Evolutionary conservation across 2,113 vertebrate species (phyloP), one percentile per base, ranked within the genome.

Genomic region (Lycaon pictus): DNA sequence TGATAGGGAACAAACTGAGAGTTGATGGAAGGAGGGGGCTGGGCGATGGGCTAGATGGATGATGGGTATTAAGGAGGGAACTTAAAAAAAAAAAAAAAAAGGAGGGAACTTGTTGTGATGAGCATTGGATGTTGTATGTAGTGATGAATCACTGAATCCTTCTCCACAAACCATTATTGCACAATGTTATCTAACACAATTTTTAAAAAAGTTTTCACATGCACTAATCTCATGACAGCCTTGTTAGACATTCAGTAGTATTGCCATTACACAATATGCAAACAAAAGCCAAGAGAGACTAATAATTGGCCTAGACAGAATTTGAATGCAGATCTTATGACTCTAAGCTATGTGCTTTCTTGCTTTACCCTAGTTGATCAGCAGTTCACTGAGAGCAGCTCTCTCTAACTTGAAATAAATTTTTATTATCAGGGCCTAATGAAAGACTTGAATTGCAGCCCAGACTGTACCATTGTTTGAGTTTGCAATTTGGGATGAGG

Each of bases 321-420:
- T 35, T 90, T n/a, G 55, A 94, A 77, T 16, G 3, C n/a, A 72
- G 16, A 3, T 89, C 82, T 71, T 97, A 69, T 55, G 90, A n/a
- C 15, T 94, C 76, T 74, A 15, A 22, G 25, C 67, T 56, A 62
- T 25, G 2, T 10, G n/a, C 20, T 71, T 82, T 91, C 43, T 82
- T 79, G 25, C 23, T 89, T 96, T 86, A 19, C 37, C 22, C 62
- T 11, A 48, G 48, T 19, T 82, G 76, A 84, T 48, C 51, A 91
- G 51, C n/a, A 76, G 74, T 95, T 93, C 56, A 55, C 56, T 72
- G 77, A 89, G 25, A 91, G 5, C 1, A 76, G 11, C 56, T 63
- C 62, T 82, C 51, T 92, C 43, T 72, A 90, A 93, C 76, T 76
- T 93, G 58, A 95, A 88, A 90, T 69, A 29, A 25, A 84, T 25